phyloP scores from a whole-genome alignment of 2,113 vertebrate species.

The Paraplagusia blochii region DNA sequence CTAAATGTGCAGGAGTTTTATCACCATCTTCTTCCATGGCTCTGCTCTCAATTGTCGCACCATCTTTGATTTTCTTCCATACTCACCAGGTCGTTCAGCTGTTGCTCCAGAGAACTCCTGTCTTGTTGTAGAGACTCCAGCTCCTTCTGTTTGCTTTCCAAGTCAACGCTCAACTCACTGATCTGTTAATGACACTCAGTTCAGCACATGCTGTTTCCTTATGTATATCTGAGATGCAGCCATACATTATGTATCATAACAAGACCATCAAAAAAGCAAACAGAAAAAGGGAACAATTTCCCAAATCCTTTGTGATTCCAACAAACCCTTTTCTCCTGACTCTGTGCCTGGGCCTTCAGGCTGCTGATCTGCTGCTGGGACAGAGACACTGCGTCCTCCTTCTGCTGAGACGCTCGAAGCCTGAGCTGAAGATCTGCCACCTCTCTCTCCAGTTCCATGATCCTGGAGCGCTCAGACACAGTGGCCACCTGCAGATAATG shows the following conservation, averaged over 20 bases:
- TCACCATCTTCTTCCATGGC: background rate
- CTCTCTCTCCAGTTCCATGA: conserved; percentile 95
- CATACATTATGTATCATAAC: conserved; percentile 14
- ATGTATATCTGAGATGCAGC: background rate
- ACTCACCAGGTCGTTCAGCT: conserved; percentile 85
- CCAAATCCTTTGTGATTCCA: background rate
- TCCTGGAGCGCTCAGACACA: conserved; percentile 92
- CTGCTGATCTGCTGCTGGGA: conserved; percentile 67
- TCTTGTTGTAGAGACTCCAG: conserved; percentile 78
- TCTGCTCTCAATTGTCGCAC: background rate
- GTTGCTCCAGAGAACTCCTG: conserved; percentile 81
- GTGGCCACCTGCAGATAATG: conserved; percentile 83
- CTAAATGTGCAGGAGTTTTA: no score
- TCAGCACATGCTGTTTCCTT: conserved; percentile 2
- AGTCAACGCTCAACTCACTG: conserved; percentile 81
- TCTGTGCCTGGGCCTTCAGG: conserved; percentile 61
- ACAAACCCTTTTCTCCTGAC: conserved; percentile 74
- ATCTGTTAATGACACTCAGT: conserved; percentile 71
- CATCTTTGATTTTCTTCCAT: background rate
- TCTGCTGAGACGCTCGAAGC: conserved; percentile 79
- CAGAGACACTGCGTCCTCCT: conserved; percentile 69
- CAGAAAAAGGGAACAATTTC: background rate
- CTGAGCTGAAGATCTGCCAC: conserved; percentile 84
- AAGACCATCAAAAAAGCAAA: background rate
- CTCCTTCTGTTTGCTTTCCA: conserved; percentile 84